Evolutionary conservation across 2,797 vertebrate species (phyloP), one percentile per base, ranked within the genome.

Genomic region (Odontamblyopus lacepedii): DNA sequence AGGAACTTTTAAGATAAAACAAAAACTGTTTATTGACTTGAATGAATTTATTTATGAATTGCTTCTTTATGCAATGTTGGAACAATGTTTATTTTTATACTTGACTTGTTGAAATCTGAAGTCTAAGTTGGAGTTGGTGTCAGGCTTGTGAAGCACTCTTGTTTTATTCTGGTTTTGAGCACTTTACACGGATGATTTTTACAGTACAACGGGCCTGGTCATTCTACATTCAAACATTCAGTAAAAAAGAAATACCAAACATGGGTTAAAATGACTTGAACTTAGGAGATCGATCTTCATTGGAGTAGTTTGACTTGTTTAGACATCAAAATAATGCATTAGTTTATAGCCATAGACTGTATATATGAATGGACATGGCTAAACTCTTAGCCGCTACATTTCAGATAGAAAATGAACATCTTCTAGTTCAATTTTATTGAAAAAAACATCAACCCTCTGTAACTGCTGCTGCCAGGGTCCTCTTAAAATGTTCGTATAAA

Each of bases 31-130:
- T 87, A 88, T 86, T 94, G 87, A 94, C 92, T 91, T 92, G 89
- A 94, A 93, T 91, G 84, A 89, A 87, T 92, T 93, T 81, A 91
- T 93, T 93, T 92, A 90, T 87, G 55, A 78, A 92, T 86, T 90
- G 89, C 91, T 93, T 91, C 90, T 94, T 95, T 95, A 94, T 95
- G 94, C 93, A 95, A 94, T 89, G 92, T 92, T 92, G 87, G 88
- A 84, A 92, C 92, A 90, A 94, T 91, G 90, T 94, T 95, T 95
- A 95, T 95, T 95, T 95, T 95, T 94, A 89, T 93, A 95, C 92
- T 53, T 84, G 82, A 94, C 89, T 85, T 88, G 85, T 89, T 88
- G 85, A 90, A 88, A 88, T 81, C 88, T 91, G 84, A 86, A 75
- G 86, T 91, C 90, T 89, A 80, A 90, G 90, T 90, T 85, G 83